Percentiles rank a stretch among this genome's conserved stretches.
Conservation (phyloP, 1,140 invertebrate genomes). For the Nixonia krombeini region DNA sequence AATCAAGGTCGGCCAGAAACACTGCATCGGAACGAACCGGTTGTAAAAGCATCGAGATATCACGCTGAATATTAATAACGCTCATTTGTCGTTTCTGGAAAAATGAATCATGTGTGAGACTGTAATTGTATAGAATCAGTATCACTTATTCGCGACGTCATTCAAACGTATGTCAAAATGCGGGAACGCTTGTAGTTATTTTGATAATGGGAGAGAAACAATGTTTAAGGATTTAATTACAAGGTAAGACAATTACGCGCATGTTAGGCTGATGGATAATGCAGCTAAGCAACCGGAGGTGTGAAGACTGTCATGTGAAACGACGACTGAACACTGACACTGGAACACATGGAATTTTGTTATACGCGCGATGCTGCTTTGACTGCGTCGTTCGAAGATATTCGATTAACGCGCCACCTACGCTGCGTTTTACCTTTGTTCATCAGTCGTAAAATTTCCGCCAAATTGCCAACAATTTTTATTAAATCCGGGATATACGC, state of each 20-base stretch:
- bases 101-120: constrained; percentile 27
- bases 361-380: constrained; percentile 23
- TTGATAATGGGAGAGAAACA: constrained; percentile 23
- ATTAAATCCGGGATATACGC: no score
- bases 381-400: constrained; percentile 29
- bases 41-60: no score
- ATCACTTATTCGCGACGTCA: constrained; percentile 30
- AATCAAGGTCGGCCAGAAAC: no score
- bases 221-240: constrained; percentile 42
- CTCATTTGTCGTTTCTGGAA: background rate
- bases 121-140: constrained; percentile 43
- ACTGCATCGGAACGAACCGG: no score
- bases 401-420: constrained; percentile 38
- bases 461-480: no score
- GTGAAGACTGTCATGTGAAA: constrained; percentile 36
- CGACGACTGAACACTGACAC: constrained; percentile 27
- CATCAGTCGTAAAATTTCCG: constrained; percentile 12
- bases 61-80: no score
- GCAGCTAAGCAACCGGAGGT: constrained; percentile 33
- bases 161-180: constrained; percentile 23
- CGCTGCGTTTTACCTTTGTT: constrained; percentile 19
- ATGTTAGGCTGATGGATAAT: constrained; percentile 37
- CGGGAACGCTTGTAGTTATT: background rate
- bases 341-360: constrained; percentile 43
- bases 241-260: constrained; percentile 31